Evolutionary conservation across 2,888 invertebrate genomes (phyloP), one percentile per base, ranked within the genome.

Genomic region (Papilio gigon): DNA sequence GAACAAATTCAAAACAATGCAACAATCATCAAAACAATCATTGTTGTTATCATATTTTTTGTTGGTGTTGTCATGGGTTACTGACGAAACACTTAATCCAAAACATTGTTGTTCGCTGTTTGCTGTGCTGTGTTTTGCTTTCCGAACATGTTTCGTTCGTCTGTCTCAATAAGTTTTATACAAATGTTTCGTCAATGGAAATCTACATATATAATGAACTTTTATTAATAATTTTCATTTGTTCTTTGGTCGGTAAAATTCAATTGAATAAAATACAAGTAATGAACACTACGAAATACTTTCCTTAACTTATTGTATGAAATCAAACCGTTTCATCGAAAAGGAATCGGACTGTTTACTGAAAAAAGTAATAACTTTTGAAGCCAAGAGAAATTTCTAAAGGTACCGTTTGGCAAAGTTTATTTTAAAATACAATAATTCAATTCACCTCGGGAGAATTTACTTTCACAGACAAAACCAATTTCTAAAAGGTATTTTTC

Each of bases 351-450:
- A 62, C 25, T 67, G 62, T 67, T 62, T 58, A 56, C 22, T 42
- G 27, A 67, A 53, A 22, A 33, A 40, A 42, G 33, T 59, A 59
- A 59, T 35, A 66, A 47, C 35, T 40, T 53, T 56, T 30, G 53
- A 67, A 56, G n/a, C 20, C 11, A 33, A 67, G 33, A 12, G 53
- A 53, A 67, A 61, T 47, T 58, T 53, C 40, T 56, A 14, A 35
- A 64, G 35, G 63, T 25, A 33, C 53, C 30, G 30, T 64, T 53
- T 25, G 50, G 22, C 33, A 35, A 66, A 66, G 27, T 47, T 59
- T 59, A 66, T 59, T 66, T 59, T 66, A 60, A 59, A 59, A 59
- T 59, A 66, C 65, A 59, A 33, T 59, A 25, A 11, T 42, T 66
- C 22, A 33, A 35, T 66, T 47, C 30, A 58, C 65, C 27, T 65